Conservation (phyloP, 2,113 vertebrate species). For the Charadrius vociferus region DNA sequence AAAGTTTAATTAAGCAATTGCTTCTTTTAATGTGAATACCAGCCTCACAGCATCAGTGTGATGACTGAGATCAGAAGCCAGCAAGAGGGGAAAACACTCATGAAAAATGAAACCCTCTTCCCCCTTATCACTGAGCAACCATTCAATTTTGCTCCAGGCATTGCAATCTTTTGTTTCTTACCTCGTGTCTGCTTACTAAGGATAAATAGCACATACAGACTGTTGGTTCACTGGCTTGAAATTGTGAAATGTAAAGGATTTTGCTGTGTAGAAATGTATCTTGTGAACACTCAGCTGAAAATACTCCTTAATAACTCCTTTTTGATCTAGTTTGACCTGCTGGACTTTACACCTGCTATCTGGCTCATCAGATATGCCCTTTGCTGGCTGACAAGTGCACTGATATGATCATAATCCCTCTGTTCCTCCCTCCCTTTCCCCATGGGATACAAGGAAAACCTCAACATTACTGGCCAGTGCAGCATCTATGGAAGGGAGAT, state of each 20-base stretch:
- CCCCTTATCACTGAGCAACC: neutral
- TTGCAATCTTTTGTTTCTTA: neutral
- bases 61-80: neutral
- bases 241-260: neutral
- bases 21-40: neutral
- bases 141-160: neutral
- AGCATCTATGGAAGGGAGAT: neutral
- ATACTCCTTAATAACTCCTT: neutral
- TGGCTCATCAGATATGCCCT: neutral
- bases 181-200: neutral
- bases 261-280: neutral
- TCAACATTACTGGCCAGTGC: neutral
- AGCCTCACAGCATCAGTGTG: neutral
- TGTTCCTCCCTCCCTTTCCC: neutral
- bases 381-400: neutral
- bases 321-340: neutral
- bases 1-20: slow-evolving; percentile 5
- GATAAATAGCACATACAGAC: neutral
- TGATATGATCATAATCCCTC: neutral
- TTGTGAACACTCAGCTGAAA: neutral
- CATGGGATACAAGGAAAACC: neutral
- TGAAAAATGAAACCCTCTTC: slow-evolving; percentile 21
- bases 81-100: neutral
- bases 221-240: neutral
- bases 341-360: neutral